Percentiles rank a stretch among this genome's conserved stretches.
Evolutionary conservation across 2,797 vertebrate species (phyloP).

Genomic region (Apodemus agrarius): DNA sequence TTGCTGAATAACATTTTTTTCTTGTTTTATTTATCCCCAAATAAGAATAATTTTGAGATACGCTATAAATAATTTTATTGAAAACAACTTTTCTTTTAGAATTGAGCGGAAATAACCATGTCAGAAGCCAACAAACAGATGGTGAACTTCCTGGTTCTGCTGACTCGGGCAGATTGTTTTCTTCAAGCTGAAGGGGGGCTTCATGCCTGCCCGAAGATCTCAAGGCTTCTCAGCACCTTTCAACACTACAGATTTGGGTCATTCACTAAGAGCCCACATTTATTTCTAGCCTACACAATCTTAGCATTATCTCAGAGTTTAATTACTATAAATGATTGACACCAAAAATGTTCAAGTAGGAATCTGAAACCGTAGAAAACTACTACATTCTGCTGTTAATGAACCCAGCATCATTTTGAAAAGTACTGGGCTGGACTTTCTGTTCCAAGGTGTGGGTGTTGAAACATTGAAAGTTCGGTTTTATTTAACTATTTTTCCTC

Average conservation of each 20-base stretch:
- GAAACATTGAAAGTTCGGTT: background rate
- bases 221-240: slow-evolving; percentile 30
- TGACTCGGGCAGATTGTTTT: slow-evolving; percentile 72
- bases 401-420: slow-evolving; percentile 32
- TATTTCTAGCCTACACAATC: slow-evolving; percentile 57
- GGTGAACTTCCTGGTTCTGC: slow-evolving; percentile 74
- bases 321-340: slow-evolving; percentile 69
- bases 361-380: slow-evolving; percentile 51
- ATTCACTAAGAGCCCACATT: slow-evolving; percentile 1
- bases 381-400: slow-evolving; percentile 50
- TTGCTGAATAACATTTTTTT: slow-evolving; percentile 79
- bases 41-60: slow-evolving; percentile 80
- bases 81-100: slow-evolving; percentile 78
- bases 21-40: slow-evolving; percentile 78
- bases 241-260: slow-evolving; percentile 48
- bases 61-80: slow-evolving; percentile 81
- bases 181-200: slow-evolving; percentile 58
- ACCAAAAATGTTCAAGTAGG: slow-evolving; percentile 43
- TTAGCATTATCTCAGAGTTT: slow-evolving; percentile 57
- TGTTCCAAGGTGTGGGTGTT: slow-evolving; percentile 1
- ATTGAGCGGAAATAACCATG: slow-evolving; percentile 78
- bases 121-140: slow-evolving; percentile 80
- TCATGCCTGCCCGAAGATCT: slow-evolving; percentile 33
- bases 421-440: background rate
- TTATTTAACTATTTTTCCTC: background rate